These are phyloP conservation scores for Tauraco erythrolophus DNA, from an alignment of 2,113 vertebrate genomes.

Conservation along the genomic window DNA sequence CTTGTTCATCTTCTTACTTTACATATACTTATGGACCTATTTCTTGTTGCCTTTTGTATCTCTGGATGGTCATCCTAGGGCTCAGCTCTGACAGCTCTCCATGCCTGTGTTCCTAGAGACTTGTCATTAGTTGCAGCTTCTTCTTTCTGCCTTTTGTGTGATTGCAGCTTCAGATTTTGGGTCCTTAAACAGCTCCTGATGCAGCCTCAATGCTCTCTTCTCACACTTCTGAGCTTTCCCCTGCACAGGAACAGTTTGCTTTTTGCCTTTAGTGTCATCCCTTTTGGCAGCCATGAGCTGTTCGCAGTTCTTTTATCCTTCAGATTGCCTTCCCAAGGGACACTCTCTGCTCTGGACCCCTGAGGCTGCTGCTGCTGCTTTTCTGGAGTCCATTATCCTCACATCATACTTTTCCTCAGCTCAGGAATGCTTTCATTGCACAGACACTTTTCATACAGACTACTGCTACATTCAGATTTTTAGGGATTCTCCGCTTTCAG, in stretches of 20 bases:
- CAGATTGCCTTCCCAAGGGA: slow-evolving; percentile 55
- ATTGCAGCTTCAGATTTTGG: slow-evolving; percentile 8
- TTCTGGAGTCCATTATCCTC: slow-evolving; percentile 50
- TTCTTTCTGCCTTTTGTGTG: slow-evolving; percentile 4
- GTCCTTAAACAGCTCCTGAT: slow-evolving; percentile 25
- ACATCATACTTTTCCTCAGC: slow-evolving; percentile 11
- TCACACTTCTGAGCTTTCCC: slow-evolving; percentile 26
- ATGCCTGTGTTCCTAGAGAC: background rate
- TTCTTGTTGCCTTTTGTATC: background rate
- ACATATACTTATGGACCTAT: background rate
- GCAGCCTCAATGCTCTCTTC: slow-evolving; percentile 27
- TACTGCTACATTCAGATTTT: background rate
- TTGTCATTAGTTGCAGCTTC: background rate
- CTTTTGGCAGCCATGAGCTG: slow-evolving; percentile 6
- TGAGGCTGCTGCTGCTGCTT: background rate
- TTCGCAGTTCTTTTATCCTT: slow-evolving; percentile 43
- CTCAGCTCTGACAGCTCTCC: background rate
- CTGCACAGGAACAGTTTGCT: slow-evolving; percentile 36
- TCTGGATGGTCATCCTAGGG: background rate
- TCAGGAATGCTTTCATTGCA: background rate
- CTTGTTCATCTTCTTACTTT: background rate
- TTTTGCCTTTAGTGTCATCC: slow-evolving; percentile 44
- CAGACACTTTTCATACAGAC: background rate
- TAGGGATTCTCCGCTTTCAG: background rate
- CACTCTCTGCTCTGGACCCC: slow-evolving; percentile 9